Base-by-base conservation (phyloP, 1,140 invertebrate genomes). In the Araneus ventricosus region DNA sequence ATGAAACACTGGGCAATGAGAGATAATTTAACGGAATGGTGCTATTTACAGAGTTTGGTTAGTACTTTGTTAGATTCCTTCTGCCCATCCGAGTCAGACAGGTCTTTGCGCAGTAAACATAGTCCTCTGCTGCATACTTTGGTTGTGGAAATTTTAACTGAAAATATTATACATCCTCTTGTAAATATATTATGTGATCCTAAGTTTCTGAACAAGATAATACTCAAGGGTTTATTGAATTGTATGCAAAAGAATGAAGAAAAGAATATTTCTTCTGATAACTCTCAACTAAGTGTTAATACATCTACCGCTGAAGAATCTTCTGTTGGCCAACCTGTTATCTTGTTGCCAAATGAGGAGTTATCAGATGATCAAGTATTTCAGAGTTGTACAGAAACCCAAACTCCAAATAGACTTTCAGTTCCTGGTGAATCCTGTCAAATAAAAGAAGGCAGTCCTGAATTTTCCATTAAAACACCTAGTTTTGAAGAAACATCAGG, bases 151-250 rank as follows among this genome's bases (percentile, higher is more conserved):
- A 94, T 95, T 63, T 92, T 95, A 88, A 94, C 94, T 94, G 87
- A 94, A 86, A 94, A 94, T 90, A 89, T 95, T 59, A 87, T 95
- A 41, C 85, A 93, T 80, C 94, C 94, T 61, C 90, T 95, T 67
- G 91, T 95, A 80, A 94, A 94, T 90, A 82, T 94, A 41, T 63
- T 95, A 61, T 94, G 94, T 91, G 94, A 95, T 94, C 94, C 94
- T 63, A 61, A 90, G 41, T 94, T 93, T 93, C 80, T 95, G 37
- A 95, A 95, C 27, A 39, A 24, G 27, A 57, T 87, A 34, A 39
- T 93, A 37, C 61, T 93, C 24, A 89, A 67, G 59, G 24, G 84
- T 24, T 45, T 93, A 24, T 24, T 34, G 41, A 93, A 45, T 80
- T 70, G 27, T 61, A 8, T 61, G 20, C 34, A 45, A 63, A 82